Percentiles rank a stretch among this genome's conserved stretches.
Evolutionary conservation across 1,140 invertebrate genomes (phyloP).

Genomic region (Tetramorium alpestre): DNA sequence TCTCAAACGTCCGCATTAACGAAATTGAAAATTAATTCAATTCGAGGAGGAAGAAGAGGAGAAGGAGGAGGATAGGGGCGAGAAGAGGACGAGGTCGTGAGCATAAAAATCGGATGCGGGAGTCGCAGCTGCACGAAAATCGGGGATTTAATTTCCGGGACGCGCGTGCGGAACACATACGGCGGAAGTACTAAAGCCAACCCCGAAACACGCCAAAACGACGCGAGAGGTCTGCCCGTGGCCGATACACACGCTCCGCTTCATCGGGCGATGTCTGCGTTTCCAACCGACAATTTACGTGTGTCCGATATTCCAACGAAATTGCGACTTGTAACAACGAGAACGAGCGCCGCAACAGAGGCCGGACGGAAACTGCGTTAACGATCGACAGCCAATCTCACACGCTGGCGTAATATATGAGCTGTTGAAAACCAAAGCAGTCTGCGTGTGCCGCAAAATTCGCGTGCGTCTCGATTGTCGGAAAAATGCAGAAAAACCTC

Average conservation of each 20-base stretch:
- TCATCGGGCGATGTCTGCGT: neutral
- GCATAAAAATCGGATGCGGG: neutral
- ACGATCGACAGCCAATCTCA: slow-evolving; percentile 35
- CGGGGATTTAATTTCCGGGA: slow-evolving; percentile 42
- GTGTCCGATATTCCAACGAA: slow-evolving; percentile 34
- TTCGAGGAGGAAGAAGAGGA: too few species aligned
- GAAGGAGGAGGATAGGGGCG: too few species aligned
- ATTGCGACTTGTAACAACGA: slow-evolving; percentile 44
- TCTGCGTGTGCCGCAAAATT: neutral
- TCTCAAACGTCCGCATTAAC: neutral
- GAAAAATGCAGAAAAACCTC: neutral
- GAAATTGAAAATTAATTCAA: neutral
- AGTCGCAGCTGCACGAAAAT: slow-evolving; percentile 39
- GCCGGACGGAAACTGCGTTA: slow-evolving; percentile 31
- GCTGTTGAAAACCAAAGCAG: neutral
- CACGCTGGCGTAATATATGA: neutral
- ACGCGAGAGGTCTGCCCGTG: neutral
- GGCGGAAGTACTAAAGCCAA: slow-evolving; percentile 25
- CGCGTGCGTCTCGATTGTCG: neutral
- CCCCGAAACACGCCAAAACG: neutral
- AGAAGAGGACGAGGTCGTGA: neutral
- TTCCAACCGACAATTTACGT: slow-evolving; percentile 27
- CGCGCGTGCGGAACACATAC: neutral
- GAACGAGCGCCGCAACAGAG: neutral
- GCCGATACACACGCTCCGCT: neutral